These are phyloP conservation scores for Melitaea athalia DNA, from an alignment of 2,888 invertebrate species.

Conservation along the genomic window DNA sequence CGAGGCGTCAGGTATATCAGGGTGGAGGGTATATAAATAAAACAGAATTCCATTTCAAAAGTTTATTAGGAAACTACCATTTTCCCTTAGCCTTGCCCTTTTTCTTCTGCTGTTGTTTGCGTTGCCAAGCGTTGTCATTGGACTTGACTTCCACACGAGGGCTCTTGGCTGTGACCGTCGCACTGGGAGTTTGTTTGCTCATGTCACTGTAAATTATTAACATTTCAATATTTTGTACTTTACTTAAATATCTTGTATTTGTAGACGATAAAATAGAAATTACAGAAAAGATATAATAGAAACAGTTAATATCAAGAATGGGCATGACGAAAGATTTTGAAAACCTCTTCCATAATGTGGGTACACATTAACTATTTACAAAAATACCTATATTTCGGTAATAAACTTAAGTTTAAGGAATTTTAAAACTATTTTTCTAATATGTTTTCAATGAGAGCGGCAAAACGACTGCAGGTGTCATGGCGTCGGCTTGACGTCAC, in stretches of 20 bases:
- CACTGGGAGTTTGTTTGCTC: conserved; percentile 72
- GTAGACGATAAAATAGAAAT: no score
- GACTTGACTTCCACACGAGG: conserved; percentile 84
- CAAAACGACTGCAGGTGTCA: no score
- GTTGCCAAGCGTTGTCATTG: conserved; percentile 85
- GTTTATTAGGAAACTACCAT: conserved; percentile 55
- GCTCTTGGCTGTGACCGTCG: conserved; percentile 70
- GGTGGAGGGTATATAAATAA: conserved; percentile 13
- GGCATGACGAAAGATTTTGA: no score
- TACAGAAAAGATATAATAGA: no score
- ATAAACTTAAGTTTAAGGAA: no score
- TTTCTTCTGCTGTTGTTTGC: conserved; percentile 88
- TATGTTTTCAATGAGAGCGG: no score
- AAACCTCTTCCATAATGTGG: no score
- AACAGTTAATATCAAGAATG: no score
- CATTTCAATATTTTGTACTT: conserved; percentile 21
- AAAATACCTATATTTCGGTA: no score
- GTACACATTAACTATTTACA: no score
- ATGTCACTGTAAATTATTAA: conserved; percentile 77
- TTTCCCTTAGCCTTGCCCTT: conserved; percentile 82
- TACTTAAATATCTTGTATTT: not conserved
- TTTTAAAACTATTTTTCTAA: no score
- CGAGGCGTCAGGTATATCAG: not conserved
- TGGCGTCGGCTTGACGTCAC: no score
- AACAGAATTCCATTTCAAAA: not conserved